Conservation (phyloP, 2,797 vertebrate species). For the Melanotaenia trifasciata region DNA sequence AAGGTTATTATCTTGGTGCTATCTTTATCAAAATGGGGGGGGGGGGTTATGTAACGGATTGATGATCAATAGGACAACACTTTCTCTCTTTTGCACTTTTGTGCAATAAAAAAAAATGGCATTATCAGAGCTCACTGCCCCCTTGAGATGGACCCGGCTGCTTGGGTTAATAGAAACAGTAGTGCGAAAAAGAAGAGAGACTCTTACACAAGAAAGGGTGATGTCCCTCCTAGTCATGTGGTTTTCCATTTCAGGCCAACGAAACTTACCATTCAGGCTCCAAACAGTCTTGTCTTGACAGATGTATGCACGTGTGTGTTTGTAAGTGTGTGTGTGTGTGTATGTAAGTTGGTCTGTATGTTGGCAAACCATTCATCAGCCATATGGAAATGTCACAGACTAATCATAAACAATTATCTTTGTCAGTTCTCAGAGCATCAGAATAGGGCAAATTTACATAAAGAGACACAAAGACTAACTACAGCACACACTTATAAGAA, state of each 20-base stretch:
- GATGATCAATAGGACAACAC: slow-evolving; percentile 72
- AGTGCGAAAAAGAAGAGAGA: slow-evolving; percentile 26
- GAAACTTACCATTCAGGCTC: slow-evolving; percentile 30
- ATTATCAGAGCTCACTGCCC: slow-evolving; percentile 15
- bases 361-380: slow-evolving; percentile 54
- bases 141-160: slow-evolving; percentile 9
- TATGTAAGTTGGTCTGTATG: slow-evolving; percentile 28
- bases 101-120: slow-evolving; percentile 24
- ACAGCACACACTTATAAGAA: slow-evolving; percentile 35
- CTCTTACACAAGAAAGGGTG: slow-evolving; percentile 5
- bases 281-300: slow-evolving; percentile 43
- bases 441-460: slow-evolving; percentile 81
- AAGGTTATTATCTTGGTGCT: slow-evolving; percentile 67
- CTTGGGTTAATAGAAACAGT: slow-evolving; percentile 21
- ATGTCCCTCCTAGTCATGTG: background rate
- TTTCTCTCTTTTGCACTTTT: slow-evolving; percentile 35
- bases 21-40: slow-evolving; percentile 46
- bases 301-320: slow-evolving; percentile 25
- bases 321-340: slow-evolving; percentile 4
- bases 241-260: slow-evolving; percentile 31
- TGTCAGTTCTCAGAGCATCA: slow-evolving; percentile 60
- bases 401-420: slow-evolving; percentile 82
- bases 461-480: slow-evolving; percentile 66
- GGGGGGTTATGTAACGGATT: slow-evolving; percentile 37
- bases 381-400: slow-evolving; percentile 82